Percentiles rank a stretch among this genome's conserved stretches.
Conservation (phyloP, 1,140 invertebrate species). For the Tetramorium simillimum region DNA sequence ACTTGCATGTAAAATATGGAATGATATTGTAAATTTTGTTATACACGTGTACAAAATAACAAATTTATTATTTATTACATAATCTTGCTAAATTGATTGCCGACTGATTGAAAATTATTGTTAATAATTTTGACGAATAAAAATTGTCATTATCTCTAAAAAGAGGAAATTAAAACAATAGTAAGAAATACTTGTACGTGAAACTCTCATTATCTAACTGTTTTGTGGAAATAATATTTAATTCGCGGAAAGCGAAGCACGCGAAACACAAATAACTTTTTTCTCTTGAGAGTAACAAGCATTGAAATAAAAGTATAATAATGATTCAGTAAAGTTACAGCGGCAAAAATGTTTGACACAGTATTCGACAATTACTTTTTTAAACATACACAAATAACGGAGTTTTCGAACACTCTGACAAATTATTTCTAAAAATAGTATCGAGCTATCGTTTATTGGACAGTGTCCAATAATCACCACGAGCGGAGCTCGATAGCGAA, state of each 20-base stretch:
- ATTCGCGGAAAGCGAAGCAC: background rate
- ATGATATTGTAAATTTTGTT: background rate
- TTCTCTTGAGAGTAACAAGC: background rate
- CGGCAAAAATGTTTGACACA: background rate
- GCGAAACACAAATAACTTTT: background rate
- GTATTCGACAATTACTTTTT: background rate
- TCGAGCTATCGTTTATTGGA: slow-evolving; percentile 61
- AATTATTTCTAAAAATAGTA: slow-evolving; percentile 68
- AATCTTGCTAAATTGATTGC: background rate
- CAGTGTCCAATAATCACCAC: slow-evolving; percentile 58
- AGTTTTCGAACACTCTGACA: background rate
- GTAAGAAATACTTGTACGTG: background rate
- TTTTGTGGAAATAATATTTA: background rate
- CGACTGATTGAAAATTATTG: slow-evolving; percentile 1
- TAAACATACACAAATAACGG: background rate
- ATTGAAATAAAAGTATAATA: slow-evolving; percentile 2
- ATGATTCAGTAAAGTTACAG: background rate
- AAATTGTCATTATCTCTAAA: background rate
- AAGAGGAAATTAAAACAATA: background rate
- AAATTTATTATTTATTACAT: background rate
- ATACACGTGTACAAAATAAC: background rate
- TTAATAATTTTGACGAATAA: background rate
- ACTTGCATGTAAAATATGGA: background rate
- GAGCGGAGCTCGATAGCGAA: slow-evolving; percentile 1
- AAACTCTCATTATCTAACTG: background rate